phyloP scores from a whole-genome alignment of 2,113 vertebrate genomes.

The Muscicapa adusta region DNA sequence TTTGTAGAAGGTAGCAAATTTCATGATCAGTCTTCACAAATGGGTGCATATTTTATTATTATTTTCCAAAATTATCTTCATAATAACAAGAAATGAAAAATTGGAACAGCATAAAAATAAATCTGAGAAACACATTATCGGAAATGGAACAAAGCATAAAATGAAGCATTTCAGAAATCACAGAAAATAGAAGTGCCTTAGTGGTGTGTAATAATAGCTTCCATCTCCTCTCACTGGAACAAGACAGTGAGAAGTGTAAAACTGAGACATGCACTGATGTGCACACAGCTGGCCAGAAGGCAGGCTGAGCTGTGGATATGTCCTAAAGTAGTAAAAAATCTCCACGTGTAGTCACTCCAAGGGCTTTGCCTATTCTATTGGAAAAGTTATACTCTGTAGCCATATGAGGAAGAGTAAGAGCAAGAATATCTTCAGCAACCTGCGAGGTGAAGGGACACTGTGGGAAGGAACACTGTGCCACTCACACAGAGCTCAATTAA shows the following conservation, averaged over 20 bases:
- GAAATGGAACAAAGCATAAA: neutral
- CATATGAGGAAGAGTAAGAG: neutral
- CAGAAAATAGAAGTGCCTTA: neutral
- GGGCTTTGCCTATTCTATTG: neutral
- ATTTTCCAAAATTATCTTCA: neutral
- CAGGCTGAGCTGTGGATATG: neutral
- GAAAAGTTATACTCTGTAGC: neutral
- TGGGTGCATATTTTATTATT: neutral
- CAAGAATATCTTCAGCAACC: neutral
- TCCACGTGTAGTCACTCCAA: no score
- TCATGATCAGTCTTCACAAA: slow-evolving; percentile 10
- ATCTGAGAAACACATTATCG: neutral
- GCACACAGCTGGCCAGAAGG: neutral
- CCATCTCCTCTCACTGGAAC: neutral
- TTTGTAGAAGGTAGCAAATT: slow-evolving; percentile 15
- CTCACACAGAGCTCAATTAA: neutral
- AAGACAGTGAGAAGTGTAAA: neutral
- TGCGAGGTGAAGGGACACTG: no score
- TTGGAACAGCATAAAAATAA: neutral
- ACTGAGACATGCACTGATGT: neutral
- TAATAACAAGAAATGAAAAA: neutral
- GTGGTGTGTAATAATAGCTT: neutral
- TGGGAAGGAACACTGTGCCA: neutral
- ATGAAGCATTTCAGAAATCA: neutral
- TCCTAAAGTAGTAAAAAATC: neutral